A percentile compares a stretch with the other conserved stretches of the same genome.
Conservation (phyloP, 2,113 vertebrate genomes). For the Pluvianellus socialis region DNA sequence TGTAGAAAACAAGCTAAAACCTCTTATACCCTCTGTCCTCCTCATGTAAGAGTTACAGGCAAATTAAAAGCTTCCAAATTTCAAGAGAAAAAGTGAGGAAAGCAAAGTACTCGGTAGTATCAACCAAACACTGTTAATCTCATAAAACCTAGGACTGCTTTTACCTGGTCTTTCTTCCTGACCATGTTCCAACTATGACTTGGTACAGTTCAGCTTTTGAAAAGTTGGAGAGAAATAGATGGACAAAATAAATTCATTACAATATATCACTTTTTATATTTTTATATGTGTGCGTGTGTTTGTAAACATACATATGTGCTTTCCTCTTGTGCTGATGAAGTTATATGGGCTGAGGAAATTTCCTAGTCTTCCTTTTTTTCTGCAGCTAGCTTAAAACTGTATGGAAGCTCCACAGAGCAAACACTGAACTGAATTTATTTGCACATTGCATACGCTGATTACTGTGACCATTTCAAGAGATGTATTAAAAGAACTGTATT, state of each 20-base stretch:
- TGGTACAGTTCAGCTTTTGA: background rate
- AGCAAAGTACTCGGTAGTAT: background rate
- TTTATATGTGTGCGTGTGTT: background rate
- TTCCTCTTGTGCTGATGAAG: background rate
- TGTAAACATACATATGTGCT: background rate
- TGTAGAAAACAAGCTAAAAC: background rate
- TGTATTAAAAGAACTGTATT: background rate
- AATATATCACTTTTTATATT: background rate
- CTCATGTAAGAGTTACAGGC: background rate
- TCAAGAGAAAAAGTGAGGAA: background rate
- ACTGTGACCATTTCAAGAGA: background rate
- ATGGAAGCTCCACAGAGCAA: background rate
- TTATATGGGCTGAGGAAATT: background rate
- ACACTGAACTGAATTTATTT: background rate
- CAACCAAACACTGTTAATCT: background rate
- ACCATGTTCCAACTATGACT: background rate
- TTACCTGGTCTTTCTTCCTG: background rate
- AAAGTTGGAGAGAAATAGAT: background rate
- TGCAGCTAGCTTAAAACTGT: background rate
- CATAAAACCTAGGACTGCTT: background rate
- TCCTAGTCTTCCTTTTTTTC: background rate
- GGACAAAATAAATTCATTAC: background rate
- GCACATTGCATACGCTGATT: background rate
- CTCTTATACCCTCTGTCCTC: background rate
- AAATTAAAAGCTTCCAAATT: background rate